These are phyloP conservation scores for Meghimatium bilineatum DNA, from an alignment of 2,888 invertebrate genomes.

Conservation along the genomic window DNA sequence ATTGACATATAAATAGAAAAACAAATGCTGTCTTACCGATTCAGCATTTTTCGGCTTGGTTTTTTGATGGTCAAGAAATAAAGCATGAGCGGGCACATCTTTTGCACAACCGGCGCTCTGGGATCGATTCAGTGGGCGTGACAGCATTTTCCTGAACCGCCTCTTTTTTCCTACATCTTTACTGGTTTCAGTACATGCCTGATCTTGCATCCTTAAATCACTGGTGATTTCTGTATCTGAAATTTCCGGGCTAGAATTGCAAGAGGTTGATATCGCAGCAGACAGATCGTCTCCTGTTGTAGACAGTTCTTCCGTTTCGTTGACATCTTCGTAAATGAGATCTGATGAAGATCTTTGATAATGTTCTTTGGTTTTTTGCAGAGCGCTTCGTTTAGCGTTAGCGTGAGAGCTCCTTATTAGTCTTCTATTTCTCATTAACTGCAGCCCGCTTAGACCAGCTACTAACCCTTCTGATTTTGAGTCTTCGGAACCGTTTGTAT, in stretches of 20 bases:
- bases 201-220: slow-evolving; percentile 48
- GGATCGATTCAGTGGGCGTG: slow-evolving; percentile 67
- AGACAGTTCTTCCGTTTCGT: not conserved
- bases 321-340: not conserved
- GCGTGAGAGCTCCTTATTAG: slow-evolving; percentile 29
- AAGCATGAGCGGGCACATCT: slow-evolving; percentile 76
- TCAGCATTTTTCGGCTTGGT: slow-evolving; percentile 47
- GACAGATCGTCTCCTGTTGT: slow-evolving; percentile 49
- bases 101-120: slow-evolving; percentile 80
- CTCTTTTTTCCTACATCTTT: slow-evolving; percentile 54
- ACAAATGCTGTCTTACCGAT: slow-evolving; percentile 40
- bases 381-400: slow-evolving; percentile 9
- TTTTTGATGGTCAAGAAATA: slow-evolving; percentile 66
- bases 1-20: not conserved
- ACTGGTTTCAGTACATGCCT: not conserved
- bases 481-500: not conserved
- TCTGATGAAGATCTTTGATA: not conserved
- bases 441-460: slow-evolving; percentile 27
- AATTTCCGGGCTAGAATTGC: slow-evolving; percentile 44
- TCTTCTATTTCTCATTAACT: slow-evolving; percentile 36
- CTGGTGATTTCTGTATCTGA: slow-evolving; percentile 42
- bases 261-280: slow-evolving; percentile 23
- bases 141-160: slow-evolving; percentile 64
- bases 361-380: slow-evolving; percentile 32
- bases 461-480: slow-evolving; percentile 18